phyloP scores from a whole-genome alignment of 2,113 vertebrate species.

The Sakesphorus luctuosus region DNA sequence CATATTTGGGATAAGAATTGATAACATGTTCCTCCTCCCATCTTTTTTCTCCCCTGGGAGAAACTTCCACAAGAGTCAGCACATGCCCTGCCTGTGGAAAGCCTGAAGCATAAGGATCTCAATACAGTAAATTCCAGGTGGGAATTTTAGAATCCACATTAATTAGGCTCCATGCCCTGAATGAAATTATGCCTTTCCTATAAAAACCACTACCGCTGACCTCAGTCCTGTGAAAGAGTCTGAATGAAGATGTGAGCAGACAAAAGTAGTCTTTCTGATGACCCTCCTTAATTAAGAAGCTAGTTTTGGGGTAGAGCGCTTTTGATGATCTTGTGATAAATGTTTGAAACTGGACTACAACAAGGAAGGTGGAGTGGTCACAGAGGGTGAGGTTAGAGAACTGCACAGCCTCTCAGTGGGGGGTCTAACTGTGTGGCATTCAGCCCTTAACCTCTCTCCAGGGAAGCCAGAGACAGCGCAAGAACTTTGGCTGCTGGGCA shows the following conservation, averaged over 20 bases:
- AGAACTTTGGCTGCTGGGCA: neutral
- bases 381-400: neutral
- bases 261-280: neutral
- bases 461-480: neutral
- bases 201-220: neutral
- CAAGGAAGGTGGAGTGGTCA: neutral
- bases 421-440: neutral
- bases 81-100: neutral
- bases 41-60: neutral
- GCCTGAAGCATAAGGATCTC: neutral
- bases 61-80: neutral
- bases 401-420: fast-evolving
- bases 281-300: neutral
- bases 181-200: neutral
- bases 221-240: neutral
- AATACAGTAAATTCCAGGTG: neutral
- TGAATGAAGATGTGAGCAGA: neutral
- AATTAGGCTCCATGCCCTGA: neutral
- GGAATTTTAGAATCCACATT: neutral
- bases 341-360: neutral
- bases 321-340: neutral
- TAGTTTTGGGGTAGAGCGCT: neutral
- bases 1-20: neutral
- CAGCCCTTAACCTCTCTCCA: neutral
- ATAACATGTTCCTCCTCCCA: neutral